Conservation (phyloP, 2,888 invertebrate genomes). For the Emmelina monodactyla region DNA sequence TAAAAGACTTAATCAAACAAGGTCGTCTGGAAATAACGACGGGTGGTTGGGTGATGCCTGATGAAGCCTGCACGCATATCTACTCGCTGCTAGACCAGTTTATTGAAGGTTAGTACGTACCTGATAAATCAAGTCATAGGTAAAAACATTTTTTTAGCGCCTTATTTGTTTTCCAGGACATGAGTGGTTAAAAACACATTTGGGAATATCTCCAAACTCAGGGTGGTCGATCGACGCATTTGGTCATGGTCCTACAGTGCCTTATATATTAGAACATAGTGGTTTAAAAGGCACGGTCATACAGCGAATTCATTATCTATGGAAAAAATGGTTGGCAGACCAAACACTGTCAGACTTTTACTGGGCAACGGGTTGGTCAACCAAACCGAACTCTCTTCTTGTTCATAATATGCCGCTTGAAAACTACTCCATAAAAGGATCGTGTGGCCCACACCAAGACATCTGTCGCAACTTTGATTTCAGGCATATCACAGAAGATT, state of each 20-base stretch:
- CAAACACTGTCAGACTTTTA: slow-evolving; percentile 87
- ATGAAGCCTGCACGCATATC: slow-evolving; percentile 90
- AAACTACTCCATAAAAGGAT: slow-evolving; percentile 94
- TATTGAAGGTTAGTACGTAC: slow-evolving; percentile 75
- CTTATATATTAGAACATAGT: slow-evolving; percentile 84
- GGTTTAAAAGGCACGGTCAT: slow-evolving; percentile 90
- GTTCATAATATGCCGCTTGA: slow-evolving; percentile 96
- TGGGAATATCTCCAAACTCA: slow-evolving; percentile 78
- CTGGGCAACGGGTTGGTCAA: slow-evolving; percentile 88
- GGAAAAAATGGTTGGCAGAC: slow-evolving; percentile 93
- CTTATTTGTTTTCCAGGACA: slow-evolving; percentile 69
- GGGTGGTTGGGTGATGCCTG: slow-evolving; percentile 97
- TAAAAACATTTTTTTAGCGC: too few species aligned
- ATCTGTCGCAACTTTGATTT: slow-evolving; percentile 89
- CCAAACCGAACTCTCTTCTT: slow-evolving; percentile 65
- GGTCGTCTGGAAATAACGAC: slow-evolving; percentile 91
- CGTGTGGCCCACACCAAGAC: slow-evolving; percentile 94
- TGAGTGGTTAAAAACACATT: slow-evolving; percentile 85
- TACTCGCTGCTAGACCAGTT: slow-evolving; percentile 91
- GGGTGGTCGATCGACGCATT: slow-evolving; percentile 99
- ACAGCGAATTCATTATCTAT: slow-evolving; percentile 93
- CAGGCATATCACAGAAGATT: slow-evolving; percentile 85
- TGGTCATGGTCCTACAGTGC: slow-evolving; percentile 94
- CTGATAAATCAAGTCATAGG: background rate
- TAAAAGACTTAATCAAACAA: slow-evolving; percentile 79